A percentile compares a stretch with the other conserved stretches of the same genome.
These are phyloP conservation scores for Reticulitermes speratus DNA, from an alignment of 1,140 invertebrate genomes.

Conservation along the genomic window DNA sequence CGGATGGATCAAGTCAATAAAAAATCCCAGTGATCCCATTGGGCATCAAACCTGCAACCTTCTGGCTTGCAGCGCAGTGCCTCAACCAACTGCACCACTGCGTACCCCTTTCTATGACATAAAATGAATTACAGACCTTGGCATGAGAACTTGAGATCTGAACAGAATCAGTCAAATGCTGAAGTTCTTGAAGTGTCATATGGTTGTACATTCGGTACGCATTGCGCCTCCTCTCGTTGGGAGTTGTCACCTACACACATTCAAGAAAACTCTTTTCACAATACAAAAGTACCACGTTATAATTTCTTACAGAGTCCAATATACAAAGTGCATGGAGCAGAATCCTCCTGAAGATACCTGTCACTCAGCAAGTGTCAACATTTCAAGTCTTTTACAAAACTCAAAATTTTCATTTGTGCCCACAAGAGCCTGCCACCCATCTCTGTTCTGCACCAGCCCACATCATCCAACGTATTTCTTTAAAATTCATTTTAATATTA, in stretches of 20 bases:
- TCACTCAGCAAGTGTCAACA: not conserved
- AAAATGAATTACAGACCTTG: constrained; percentile 41
- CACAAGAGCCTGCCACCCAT: too few relatives aligned
- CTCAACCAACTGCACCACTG: too few relatives aligned
- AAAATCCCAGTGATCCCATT: too few relatives aligned
- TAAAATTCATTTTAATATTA: too few relatives aligned
- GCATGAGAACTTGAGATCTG: constrained; percentile 26
- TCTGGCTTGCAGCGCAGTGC: too few relatives aligned
- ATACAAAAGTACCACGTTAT: not conserved
- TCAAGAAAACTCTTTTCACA: not conserved
- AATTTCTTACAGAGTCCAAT: not conserved
- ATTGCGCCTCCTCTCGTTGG: constrained; percentile 53
- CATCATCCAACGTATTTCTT: too few relatives aligned
- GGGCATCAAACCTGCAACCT: too few relatives aligned
- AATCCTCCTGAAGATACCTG: not conserved
- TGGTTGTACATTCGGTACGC: constrained; percentile 56
- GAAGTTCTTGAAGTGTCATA: constrained; percentile 53
- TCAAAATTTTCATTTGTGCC: too few relatives aligned
- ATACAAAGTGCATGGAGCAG: not conserved
- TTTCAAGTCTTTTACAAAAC: too few relatives aligned
- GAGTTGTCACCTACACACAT: constrained; percentile 49
- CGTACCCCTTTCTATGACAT: too few relatives aligned
- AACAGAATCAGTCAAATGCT: constrained; percentile 43
- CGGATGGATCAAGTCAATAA: too few relatives aligned
- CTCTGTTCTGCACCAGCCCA: too few relatives aligned